These are phyloP conservation scores for Metaphire vulgaris DNA, from an alignment of 1,140 invertebrate species.

Conservation along the genomic window DNA sequence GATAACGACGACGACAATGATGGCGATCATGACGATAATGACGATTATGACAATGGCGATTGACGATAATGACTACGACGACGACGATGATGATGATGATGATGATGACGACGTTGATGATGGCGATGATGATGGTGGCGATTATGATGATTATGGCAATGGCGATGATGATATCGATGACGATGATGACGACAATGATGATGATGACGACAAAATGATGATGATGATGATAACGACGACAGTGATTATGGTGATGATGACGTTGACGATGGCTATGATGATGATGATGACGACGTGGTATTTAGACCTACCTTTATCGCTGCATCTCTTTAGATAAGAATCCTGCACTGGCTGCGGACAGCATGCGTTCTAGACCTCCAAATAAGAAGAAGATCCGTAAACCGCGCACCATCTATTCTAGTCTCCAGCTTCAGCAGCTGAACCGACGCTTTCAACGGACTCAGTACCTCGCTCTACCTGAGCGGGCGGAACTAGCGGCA, in stretches of 20 bases:
- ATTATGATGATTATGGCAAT: not conserved
- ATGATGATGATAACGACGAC: not conserved
- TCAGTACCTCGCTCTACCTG: conserved; percentile 94
- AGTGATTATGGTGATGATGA: not conserved
- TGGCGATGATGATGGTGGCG: not conserved
- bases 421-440: conserved; percentile 86
- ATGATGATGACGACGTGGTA: not conserved
- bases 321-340: too few relatives aligned
- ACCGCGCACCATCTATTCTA: conserved; percentile 96
- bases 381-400: conserved; percentile 99
- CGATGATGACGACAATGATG: not conserved
- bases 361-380: conserved; percentile 43
- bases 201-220: not conserved
- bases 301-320: not conserved
- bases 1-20: not conserved
- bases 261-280: not conserved
- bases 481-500: conserved; percentile 94
- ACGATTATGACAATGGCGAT: not conserved
- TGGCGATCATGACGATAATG: not conserved
- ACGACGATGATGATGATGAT: not conserved
- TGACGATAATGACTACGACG: not conserved
- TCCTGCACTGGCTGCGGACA: too few relatives aligned
- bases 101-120: not conserved
- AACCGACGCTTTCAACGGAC: conserved; percentile 81
- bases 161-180: not conserved